A percentile compares a stretch with the other conserved stretches of the same genome.
Evolutionary conservation across 2,888 invertebrate species (phyloP).

Genomic region (Limnephilus auricula): DNA sequence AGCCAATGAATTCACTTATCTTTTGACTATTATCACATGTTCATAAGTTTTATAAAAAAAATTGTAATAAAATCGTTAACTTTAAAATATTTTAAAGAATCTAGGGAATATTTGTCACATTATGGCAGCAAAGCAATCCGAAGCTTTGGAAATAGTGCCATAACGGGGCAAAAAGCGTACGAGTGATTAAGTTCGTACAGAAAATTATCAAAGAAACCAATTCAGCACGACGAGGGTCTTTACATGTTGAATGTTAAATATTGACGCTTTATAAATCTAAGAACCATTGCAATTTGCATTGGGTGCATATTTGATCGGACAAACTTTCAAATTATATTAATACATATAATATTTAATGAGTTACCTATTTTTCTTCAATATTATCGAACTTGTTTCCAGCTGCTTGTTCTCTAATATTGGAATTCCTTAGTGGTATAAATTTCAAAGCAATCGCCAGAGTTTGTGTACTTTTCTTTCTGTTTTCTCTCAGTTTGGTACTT

Average conservation of each 20-base stretch:
- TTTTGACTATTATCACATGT: too few relatives aligned
- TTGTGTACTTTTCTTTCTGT: background rate
- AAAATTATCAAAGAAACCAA: background rate
- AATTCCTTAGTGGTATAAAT: slow-evolving; percentile 32
- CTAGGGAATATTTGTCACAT: too few relatives aligned
- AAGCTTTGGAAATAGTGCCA: too few relatives aligned
- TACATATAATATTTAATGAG: background rate
- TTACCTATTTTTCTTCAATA: background rate
- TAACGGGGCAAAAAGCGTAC: too few relatives aligned
- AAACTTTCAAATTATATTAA: background rate
- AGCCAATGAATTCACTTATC: too few relatives aligned
- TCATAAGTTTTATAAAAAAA: too few relatives aligned
- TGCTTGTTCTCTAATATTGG: slow-evolving; percentile 14
- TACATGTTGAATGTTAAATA: too few relatives aligned
- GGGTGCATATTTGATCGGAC: background rate
- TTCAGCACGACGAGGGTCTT: too few relatives aligned
- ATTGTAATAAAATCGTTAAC: too few relatives aligned
- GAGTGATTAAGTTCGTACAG: background rate
- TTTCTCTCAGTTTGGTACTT: background rate
- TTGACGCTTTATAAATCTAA: background rate
- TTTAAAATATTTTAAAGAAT: too few relatives aligned
- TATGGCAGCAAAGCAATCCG: too few relatives aligned
- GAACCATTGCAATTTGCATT: background rate
- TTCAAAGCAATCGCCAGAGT: slow-evolving; percentile 16
- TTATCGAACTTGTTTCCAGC: slow-evolving; percentile 10